Evolutionary conservation across 1,140 invertebrate genomes (phyloP).

Genomic region (Drosophila chauvacae): DNA sequence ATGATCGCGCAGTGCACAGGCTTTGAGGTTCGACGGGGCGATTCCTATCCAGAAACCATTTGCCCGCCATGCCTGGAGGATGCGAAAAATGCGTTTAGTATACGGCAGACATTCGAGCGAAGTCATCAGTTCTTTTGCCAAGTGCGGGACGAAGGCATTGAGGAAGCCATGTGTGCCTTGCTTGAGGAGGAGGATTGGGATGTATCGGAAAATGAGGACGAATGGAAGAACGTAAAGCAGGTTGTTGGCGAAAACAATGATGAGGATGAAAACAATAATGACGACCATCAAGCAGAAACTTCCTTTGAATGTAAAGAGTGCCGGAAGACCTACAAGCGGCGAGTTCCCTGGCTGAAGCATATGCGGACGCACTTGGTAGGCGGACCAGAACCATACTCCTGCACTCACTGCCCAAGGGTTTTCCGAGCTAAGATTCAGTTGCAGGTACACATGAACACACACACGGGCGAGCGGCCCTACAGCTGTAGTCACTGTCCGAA

Average conservation of each 20-base stretch:
- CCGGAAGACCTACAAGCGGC: neutral
- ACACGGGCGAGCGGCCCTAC: neutral
- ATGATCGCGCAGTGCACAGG: slow-evolving; percentile 28
- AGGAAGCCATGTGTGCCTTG: slow-evolving; percentile 9
- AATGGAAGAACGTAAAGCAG: neutral
- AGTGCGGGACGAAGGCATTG: slow-evolving; percentile 16
- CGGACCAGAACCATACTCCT: neutral
- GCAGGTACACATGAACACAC: neutral
- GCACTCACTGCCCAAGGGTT: neutral
- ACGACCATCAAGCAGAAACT: neutral
- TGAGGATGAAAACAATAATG: neutral
- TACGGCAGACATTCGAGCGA: neutral
- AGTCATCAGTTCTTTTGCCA: slow-evolving; percentile 30
- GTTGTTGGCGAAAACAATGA: neutral
- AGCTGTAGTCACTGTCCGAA: slow-evolving; percentile 10
- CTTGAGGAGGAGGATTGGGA: slow-evolving; percentile 29
- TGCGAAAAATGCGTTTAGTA: slow-evolving; percentile 2
- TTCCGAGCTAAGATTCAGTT: neutral
- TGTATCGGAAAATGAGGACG: neutral
- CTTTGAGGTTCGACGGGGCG: slow-evolving; percentile 4
- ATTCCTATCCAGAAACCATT: slow-evolving; percentile 15
- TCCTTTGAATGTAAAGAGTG: slow-evolving; percentile 9
- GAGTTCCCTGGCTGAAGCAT: neutral
- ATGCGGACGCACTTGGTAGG: slow-evolving; percentile 9
- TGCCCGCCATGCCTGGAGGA: slow-evolving; percentile 15